Base-by-base conservation (phyloP, 1,140 invertebrate species). In the Coelopa frigida region DNA sequence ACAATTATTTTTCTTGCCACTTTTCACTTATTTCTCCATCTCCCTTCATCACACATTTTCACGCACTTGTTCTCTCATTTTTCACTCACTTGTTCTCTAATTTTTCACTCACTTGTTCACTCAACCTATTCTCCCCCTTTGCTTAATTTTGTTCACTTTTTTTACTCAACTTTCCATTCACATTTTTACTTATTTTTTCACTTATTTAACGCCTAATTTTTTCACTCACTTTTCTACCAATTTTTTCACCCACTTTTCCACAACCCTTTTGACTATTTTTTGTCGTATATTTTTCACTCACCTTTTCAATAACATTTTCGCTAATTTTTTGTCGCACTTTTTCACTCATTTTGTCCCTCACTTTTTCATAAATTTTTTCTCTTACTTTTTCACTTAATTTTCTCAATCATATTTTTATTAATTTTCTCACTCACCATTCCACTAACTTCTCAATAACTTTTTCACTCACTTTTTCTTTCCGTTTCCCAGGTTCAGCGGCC, bases 401-500 rank as follows among this genome's bases (percentile, higher is more conserved):
- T 27, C 35, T 49, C 5, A 14, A 27, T 29, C 18, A 14, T 17
- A 23, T 38, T 31, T 24, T 14, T 20, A 27, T 35, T 35, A 23
- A n/a, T n/a, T n/a, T n/a, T n/a, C n/a, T n/a, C n/a, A n/a, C n/a
- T n/a, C n/a, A n/a, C n/a, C n/a, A n/a, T n/a, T n/a, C n/a, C n/a
- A n/a, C n/a, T n/a, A n/a, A n/a, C n/a, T n/a, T n/a, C n/a, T n/a
- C n/a, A n/a, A n/a, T n/a, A n/a, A n/a, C n/a, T n/a, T n/a, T n/a
- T n/a, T 11, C 27, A 33, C 7, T 38, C 10, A 7, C 2, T 32
- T 35, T 36, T 35, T 12, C 21, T 22, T n/a, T 21, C 40, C 24
- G 14, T 41, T n/a, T 33, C 22, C 35, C 57, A 82, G 84, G 70
- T 83, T 88, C 57, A 79, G 81, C 53, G 80, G 80, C 33, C 68